phyloP scores from a whole-genome alignment of 2,888 invertebrate genomes.

The Parnassius mnemosyne region DNA sequence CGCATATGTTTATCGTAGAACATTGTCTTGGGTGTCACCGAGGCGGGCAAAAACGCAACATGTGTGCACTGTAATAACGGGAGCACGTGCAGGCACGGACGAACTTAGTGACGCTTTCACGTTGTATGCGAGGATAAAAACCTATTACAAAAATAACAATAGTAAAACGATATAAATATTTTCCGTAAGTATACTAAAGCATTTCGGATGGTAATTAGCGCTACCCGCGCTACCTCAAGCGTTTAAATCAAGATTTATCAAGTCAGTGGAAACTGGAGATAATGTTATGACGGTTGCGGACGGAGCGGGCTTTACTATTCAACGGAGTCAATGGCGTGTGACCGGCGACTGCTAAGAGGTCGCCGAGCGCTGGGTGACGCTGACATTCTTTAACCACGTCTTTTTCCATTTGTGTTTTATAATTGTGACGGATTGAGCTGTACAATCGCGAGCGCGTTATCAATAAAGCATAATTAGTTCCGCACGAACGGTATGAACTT shows the following conservation, averaged over 20 bases:
- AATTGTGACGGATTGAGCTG: slow-evolving; percentile 8
- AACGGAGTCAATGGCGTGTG: slow-evolving; percentile 76
- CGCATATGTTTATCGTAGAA: slow-evolving; percentile 60
- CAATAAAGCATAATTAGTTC: slow-evolving; percentile 17
- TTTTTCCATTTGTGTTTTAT: slow-evolving; percentile 50
- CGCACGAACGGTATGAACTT: slow-evolving; percentile 16
- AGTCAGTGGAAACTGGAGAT: slow-evolving; percentile 40
- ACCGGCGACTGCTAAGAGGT: slow-evolving; percentile 65
- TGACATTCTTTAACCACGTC: slow-evolving; percentile 69
- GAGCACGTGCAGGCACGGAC: slow-evolving; percentile 57
- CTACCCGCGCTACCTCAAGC: slow-evolving; percentile 45
- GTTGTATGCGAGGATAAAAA: slow-evolving; percentile 36
- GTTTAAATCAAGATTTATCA: slow-evolving; percentile 57
- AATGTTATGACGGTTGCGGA: slow-evolving; percentile 32
- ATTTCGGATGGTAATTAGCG: slow-evolving; percentile 44
- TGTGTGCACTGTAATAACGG: slow-evolving; percentile 49
- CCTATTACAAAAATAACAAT: background rate
- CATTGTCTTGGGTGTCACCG: slow-evolving; percentile 63
- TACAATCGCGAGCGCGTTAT: slow-evolving; percentile 6
- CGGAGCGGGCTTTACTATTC: slow-evolving; percentile 53
- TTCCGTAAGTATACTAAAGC: slow-evolving; percentile 7
- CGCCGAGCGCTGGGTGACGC: slow-evolving; percentile 64
- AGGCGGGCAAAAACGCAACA: slow-evolving; percentile 55
- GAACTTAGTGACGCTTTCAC: slow-evolving; percentile 42
- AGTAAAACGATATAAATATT: slow-evolving; percentile 18